Conservation (phyloP, 2,113 vertebrate species). For the Macheiramphus alcinus region DNA sequence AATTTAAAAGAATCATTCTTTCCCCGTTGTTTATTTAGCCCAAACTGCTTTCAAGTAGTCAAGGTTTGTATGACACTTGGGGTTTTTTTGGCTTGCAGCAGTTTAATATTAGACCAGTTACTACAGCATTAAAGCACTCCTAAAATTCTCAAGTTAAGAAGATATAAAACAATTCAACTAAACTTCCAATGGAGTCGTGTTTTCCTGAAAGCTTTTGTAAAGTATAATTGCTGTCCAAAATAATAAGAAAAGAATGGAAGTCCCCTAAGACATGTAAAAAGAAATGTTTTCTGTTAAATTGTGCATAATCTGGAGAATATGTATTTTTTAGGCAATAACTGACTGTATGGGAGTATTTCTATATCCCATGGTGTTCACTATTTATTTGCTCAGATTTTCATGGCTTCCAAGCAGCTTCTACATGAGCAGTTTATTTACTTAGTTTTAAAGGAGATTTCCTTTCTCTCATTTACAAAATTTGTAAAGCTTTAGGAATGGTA, state of each 20-base stretch:
- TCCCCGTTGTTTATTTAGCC: accelerated
- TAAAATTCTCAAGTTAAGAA: neutral
- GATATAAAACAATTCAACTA: neutral
- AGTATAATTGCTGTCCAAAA: neutral
- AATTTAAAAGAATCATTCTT: no score
- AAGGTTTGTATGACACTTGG: neutral
- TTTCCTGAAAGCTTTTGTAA: neutral
- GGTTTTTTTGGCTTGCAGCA: neutral
- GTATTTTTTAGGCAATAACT: neutral
- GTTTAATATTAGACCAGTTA: neutral
- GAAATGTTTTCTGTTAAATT: neutral
- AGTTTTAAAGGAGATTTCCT: neutral
- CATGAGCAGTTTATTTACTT: neutral
- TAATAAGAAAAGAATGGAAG: neutral
- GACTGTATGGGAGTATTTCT: neutral
- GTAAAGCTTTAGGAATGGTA: neutral
- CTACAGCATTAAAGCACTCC: neutral
- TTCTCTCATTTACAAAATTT: neutral
- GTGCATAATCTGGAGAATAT: neutral
- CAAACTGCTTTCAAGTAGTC: neutral
- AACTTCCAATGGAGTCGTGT: neutral
- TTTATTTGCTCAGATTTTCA: neutral
- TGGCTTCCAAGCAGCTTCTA: neutral
- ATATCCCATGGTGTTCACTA: accelerated
- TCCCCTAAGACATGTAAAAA: neutral